Percentiles rank a stretch among this genome's conserved stretches.
Conservation (phyloP, 2,797 vertebrate species). For the Squalus acanthias region DNA sequence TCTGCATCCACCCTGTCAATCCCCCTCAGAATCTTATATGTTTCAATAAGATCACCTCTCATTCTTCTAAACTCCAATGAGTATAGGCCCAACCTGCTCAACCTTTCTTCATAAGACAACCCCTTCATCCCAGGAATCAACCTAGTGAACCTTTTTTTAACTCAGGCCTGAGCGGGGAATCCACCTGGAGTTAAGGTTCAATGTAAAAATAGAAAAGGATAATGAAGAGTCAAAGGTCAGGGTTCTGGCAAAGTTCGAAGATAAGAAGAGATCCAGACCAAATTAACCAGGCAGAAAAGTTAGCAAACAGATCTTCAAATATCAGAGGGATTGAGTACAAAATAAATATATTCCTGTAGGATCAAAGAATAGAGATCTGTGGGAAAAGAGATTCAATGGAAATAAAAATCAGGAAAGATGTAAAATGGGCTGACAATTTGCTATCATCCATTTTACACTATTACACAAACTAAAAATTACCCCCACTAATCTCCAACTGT, state of each 20-base stretch:
- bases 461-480: background rate
- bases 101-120: no score
- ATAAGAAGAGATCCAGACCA: background rate
- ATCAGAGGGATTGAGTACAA: background rate
- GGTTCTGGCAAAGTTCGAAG: background rate
- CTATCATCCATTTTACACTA: no score
- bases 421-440: background rate
- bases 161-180: no score
- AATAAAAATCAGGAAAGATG: background rate
- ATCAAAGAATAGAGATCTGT: background rate
- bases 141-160: no score
- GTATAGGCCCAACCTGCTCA: no score
- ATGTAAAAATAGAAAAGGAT: background rate
- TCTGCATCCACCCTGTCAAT: no score
- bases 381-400: background rate
- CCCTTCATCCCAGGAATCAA: no score
- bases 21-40: no score
- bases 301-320: background rate
- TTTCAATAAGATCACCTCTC: no score
- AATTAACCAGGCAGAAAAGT: background rate
- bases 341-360: background rate
- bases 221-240: background rate
- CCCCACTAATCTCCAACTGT: no score
- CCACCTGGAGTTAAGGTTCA: background rate
- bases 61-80: no score